These are phyloP conservation scores for Bubo bubo DNA, from an alignment of 2,113 vertebrate genomes.

Conservation along the genomic window DNA sequence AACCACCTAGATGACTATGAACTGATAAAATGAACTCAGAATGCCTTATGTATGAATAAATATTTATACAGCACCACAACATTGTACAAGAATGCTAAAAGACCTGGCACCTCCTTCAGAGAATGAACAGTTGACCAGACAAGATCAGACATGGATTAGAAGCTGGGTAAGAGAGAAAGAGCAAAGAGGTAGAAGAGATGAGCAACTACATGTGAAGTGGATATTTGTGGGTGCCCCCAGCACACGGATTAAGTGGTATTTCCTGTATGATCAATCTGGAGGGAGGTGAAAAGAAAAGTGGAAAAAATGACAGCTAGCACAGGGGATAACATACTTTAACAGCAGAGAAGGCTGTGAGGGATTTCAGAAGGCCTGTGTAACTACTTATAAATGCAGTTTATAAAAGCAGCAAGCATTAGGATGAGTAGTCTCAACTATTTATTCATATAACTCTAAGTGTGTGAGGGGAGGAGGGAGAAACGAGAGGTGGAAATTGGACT, in stretches of 20 bases:
- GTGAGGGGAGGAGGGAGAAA: background rate
- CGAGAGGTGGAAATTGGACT: background rate
- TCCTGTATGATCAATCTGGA: background rate
- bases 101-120: background rate
- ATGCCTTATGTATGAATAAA: background rate
- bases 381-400: background rate
- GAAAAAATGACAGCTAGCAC: background rate
- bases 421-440: background rate
- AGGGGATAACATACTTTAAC: background rate
- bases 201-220: background rate
- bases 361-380: background rate
- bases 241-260: background rate
- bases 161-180: background rate
- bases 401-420: background rate
- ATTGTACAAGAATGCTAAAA: background rate
- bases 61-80: background rate
- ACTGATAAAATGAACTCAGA: background rate
- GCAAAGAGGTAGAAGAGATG: background rate
- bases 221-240: background rate
- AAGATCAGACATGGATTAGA: slow-evolving; percentile 13
- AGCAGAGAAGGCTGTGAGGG: background rate
- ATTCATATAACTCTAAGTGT: background rate
- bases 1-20: background rate
- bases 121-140: background rate
- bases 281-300: background rate